A percentile compares a stretch with the other conserved stretches of the same genome.
Conservation (phyloP, 2,797 vertebrate species). For the Okamejei kenojei region DNA sequence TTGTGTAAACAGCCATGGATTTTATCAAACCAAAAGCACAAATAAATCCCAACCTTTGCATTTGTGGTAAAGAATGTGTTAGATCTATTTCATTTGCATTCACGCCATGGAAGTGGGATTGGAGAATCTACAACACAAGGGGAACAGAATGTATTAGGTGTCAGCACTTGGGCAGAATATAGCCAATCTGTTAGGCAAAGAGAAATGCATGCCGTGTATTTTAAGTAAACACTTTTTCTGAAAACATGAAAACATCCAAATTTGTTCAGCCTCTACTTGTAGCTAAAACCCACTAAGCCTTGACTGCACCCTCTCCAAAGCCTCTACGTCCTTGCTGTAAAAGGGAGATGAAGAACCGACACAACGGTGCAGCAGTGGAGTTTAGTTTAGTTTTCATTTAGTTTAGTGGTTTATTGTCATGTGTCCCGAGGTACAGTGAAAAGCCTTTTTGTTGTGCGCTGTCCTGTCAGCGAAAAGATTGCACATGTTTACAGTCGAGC, state of each 20-base stretch:
- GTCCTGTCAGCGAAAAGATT: no score
- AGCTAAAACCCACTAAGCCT: no score
- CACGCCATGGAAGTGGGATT: neutral
- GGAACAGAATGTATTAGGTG: neutral
- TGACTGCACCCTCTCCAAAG: no score
- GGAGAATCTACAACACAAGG: neutral
- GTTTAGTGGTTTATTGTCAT: no score
- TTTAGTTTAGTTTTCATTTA: no score
- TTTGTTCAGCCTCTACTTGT: no score
- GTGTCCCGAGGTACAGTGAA: no score
- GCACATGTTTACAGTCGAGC: no score
- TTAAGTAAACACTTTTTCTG: slow-evolving; percentile 43
- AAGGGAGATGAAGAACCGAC: no score
- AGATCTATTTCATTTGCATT: neutral
- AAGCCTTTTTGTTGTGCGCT: no score
- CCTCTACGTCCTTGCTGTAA: no score
- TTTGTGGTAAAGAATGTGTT: neutral
- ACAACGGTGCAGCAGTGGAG: no score
- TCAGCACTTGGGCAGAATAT: neutral
- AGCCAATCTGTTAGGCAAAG: neutral
- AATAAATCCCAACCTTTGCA: neutral
- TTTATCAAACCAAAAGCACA: neutral
- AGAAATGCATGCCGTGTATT: neutral
- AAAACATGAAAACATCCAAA: slow-evolving; percentile 35
- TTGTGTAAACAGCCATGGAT: slow-evolving; percentile 11